These are phyloP conservation scores for Chironomus tentans DNA, from an alignment of 2,888 invertebrate species.

Conservation along the genomic window DNA sequence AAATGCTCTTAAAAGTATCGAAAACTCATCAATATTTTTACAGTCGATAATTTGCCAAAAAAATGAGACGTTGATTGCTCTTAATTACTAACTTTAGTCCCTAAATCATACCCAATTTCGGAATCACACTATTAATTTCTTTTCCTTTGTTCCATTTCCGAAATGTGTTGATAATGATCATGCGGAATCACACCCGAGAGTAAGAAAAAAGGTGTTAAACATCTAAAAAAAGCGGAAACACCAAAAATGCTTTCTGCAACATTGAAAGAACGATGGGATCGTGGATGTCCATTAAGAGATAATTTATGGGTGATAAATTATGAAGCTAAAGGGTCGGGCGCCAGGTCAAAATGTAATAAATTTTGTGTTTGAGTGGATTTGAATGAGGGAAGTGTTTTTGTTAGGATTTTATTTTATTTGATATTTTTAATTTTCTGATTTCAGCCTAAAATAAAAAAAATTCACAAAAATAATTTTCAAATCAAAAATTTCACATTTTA, in stretches of 20 bases:
- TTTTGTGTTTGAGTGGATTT: neutral
- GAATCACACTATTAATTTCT: constrained; percentile 6
- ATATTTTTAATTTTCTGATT: no score
- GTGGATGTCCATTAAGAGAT: neutral
- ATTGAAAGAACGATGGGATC: neutral
- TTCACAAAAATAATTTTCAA: no score
- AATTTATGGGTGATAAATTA: constrained; percentile 13
- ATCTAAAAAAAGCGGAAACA: constrained; percentile 14
- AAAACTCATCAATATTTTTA: neutral
- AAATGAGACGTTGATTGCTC: neutral
- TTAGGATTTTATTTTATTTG: no score
- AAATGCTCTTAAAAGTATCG: neutral
- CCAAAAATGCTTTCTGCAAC: neutral
- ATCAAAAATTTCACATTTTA: no score
- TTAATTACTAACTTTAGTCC: constrained; percentile 15
- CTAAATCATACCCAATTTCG: neutral
- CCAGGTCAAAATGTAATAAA: neutral
- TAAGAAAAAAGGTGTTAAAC: constrained; percentile 16
- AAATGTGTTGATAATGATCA: neutral
- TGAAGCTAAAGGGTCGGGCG: constrained; percentile 3
- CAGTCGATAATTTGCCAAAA: constrained; percentile 20
- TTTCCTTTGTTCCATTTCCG: neutral
- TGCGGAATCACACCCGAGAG: neutral
- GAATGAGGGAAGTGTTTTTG: no score
- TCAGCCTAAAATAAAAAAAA: no score